phyloP scores from a whole-genome alignment of 2,797 vertebrate genomes.

The Catharus ustulatus region DNA sequence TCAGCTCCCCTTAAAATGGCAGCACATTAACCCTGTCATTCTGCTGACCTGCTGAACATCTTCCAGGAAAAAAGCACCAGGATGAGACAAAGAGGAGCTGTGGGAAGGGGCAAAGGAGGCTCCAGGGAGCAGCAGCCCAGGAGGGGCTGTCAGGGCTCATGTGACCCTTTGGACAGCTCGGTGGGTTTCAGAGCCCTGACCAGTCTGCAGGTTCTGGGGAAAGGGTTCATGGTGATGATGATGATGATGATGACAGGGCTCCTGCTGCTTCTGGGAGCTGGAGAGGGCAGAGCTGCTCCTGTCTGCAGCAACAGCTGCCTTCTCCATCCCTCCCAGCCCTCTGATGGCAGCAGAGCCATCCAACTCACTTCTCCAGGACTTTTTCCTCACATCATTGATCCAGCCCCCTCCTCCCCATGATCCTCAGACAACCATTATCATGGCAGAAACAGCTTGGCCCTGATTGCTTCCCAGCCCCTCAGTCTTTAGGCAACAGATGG shows the following conservation, averaged over 20 bases:
- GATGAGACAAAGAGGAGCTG: background rate
- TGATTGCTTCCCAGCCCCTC: slow-evolving; percentile 34
- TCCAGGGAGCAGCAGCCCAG: background rate
- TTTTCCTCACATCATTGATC: slow-evolving; percentile 4
- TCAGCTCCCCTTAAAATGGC: background rate
- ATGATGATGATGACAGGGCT: accelerated
- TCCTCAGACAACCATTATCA: slow-evolving; percentile 3
- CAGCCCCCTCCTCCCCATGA: slow-evolving; percentile 1
- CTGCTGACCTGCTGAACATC: background rate
- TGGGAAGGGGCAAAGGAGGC: background rate
- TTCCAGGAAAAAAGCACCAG: background rate
- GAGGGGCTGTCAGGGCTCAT: background rate
- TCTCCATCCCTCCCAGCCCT: background rate
- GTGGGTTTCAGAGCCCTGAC: background rate
- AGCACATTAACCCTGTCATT: background rate
- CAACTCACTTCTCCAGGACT: background rate
- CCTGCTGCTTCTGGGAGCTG: background rate
- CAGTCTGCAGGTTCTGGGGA: background rate
- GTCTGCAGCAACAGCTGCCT: background rate
- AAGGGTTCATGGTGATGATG: accelerated
- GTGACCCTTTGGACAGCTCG: accelerated
- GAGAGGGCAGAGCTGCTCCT: background rate
- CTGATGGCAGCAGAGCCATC: background rate
- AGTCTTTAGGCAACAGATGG: slow-evolving; percentile 52
- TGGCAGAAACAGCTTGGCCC: slow-evolving; percentile 40